Conservation (phyloP, 1,140 invertebrate genomes). For the Solenopsis fugax region DNA sequence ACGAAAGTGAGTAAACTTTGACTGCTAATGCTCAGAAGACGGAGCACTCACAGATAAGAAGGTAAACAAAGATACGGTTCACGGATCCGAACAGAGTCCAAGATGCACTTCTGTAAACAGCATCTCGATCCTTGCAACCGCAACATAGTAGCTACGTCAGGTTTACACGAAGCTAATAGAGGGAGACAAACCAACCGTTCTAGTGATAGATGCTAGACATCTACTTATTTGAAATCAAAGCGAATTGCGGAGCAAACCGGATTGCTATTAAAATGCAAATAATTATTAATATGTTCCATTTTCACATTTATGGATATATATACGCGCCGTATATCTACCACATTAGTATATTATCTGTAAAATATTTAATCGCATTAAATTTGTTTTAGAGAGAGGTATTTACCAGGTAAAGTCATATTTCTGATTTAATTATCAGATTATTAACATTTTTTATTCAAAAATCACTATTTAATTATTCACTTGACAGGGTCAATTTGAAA, state of each 20-base stretch:
- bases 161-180: conserved; percentile 18
- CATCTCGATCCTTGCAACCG: conserved; percentile 35
- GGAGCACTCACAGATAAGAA: conserved; percentile 47
- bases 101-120: conserved; percentile 50
- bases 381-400: neutral
- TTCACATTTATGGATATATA: neutral
- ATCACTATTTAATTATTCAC: neutral
- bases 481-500: neutral
- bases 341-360: neutral
- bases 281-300: neutral
- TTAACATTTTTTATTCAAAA: neutral
- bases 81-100: conserved; percentile 27
- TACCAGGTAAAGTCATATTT: neutral
- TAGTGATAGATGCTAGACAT: conserved; percentile 8
- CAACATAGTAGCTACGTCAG: conserved; percentile 29
- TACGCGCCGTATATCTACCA: neutral
- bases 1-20: conserved; percentile 45
- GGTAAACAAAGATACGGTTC: conserved; percentile 43
- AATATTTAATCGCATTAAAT: neutral
- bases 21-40: conserved; percentile 49
- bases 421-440: neutral
- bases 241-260: neutral
- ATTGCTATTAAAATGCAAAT: neutral
- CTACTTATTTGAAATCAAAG: conserved; percentile 27
- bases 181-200: neutral